Base-by-base conservation (phyloP, 2,113 vertebrate genomes). In the Numida meleagris region DNA sequence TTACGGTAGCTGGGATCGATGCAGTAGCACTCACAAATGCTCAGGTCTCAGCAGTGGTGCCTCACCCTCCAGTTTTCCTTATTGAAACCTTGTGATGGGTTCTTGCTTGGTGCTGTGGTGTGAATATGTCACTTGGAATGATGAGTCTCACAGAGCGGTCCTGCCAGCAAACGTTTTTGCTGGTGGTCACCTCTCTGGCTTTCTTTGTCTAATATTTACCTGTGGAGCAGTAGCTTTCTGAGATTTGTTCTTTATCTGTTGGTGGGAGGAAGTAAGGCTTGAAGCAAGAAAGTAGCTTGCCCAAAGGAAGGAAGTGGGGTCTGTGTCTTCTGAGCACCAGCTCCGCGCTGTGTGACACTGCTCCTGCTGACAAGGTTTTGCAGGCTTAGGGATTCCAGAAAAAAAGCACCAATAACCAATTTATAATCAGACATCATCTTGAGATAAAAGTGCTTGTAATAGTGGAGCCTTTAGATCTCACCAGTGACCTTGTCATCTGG, bases 21-120 rank as follows among this genome's bases (percentile, higher is more conserved):
- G 27, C 0, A 3, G 8, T 14, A 66, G 55, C 0, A 0, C 43
- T 1, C 9, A 20, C 17, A 18, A 0, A 4, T 33, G 53, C 33
- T 14, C 36, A 1, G 1, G 9, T 72, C 25, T 76, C 15, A 4
- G 24, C 74, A 15, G 2, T 0, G 0, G 14, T 50, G 23, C 57
- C 29, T 74, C 53, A 25, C 38, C 27, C 16, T 68, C 38, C 24
- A 57, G 17, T 40, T 21, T 2, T 21, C 1, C 45, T 66, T 1
- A 0, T 6, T n/a, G 45, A 50, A 40, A 33, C 16, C 24, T 9
- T n/a, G 8, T 50, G 18, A 18, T 19, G 0, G 1, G 7, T 27
- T 83, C 40, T 67, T 58, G 36, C 19, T 89, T 23, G 11, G 46
- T 24, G 16, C 45, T 70, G 61, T 31, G 0, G 0, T 59, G 62